Percentiles rank a stretch among this genome's conserved stretches.
These are phyloP conservation scores for Corythoichthys intestinalis DNA, from an alignment of 2,113 vertebrate species.

Conservation along the genomic window DNA sequence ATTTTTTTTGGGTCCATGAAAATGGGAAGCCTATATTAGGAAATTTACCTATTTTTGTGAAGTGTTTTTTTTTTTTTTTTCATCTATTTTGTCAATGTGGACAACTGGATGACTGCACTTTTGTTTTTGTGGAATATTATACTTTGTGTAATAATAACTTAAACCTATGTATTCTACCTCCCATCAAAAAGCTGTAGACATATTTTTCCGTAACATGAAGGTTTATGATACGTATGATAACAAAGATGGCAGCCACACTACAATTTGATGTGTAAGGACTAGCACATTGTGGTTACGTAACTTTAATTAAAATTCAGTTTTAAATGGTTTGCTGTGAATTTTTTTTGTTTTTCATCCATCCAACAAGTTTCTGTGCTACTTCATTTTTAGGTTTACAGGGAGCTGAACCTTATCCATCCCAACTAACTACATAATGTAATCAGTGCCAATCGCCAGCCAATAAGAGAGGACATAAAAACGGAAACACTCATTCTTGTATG, in stretches of 20 bases:
- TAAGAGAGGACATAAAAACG: no score
- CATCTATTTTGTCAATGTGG: conserved; percentile 10
- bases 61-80: not conserved
- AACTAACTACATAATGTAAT: not conserved
- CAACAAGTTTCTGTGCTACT: not conserved
- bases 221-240: not conserved
- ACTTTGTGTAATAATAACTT: conserved; percentile 11
- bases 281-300: not conserved
- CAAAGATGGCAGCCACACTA: not conserved
- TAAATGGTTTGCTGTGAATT: not conserved
- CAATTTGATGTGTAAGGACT: not conserved
- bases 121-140: not conserved
- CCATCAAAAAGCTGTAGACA: not conserved
- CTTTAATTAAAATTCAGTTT: not conserved
- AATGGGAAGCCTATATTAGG: conserved; percentile 41
- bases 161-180: not conserved
- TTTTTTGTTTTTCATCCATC: not conserved
- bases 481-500: no score
- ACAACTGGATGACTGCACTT: not conserved
- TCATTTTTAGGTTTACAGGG: not conserved
- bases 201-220: not conserved
- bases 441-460: no score
- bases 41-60: not conserved
- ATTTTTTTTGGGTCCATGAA: not conserved
- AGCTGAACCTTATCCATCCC: not conserved